Conservation (phyloP, 2,888 invertebrate species). For the Drosophila prolongata region DNA sequence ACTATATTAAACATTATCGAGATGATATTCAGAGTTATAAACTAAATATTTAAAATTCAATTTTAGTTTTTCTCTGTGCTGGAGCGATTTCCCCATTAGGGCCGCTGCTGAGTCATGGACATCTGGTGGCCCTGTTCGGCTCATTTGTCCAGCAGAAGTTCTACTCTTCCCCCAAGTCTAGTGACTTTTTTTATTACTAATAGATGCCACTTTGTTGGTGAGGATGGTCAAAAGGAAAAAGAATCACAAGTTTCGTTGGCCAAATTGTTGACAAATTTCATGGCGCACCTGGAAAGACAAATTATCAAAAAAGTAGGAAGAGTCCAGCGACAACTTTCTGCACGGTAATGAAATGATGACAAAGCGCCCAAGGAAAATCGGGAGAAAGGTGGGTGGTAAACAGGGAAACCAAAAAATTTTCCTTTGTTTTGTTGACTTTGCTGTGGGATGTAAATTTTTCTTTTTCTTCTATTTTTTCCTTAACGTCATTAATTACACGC, state of each 20-base stretch:
- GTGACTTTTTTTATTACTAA: conserved; percentile 74
- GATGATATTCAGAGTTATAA: too few relatives aligned
- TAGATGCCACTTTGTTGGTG: conserved; percentile 72
- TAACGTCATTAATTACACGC: conserved; percentile 66
- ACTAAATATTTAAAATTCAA: too few relatives aligned
- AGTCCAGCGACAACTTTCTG: conserved; percentile 54
- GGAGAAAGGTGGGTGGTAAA: conserved; percentile 9
- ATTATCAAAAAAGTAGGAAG: conserved; percentile 53
- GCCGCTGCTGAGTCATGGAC: conserved; percentile 70
- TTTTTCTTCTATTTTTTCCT: conserved; percentile 12
- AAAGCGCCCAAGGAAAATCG: conserved; percentile 62
- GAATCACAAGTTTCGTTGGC: conserved; percentile 70
- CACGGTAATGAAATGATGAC: conserved; percentile 76
- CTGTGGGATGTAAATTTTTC: conserved; percentile 64
- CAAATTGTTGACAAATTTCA: conserved; percentile 78
- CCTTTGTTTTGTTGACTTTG: conserved; percentile 62
- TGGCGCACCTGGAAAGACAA: conserved; percentile 78
- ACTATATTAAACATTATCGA: too few relatives aligned
- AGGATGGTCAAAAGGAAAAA: conserved; percentile 31
- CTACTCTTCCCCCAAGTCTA: conserved; percentile 13
- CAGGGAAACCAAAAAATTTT: conserved; percentile 51
- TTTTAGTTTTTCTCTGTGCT: conserved; percentile 3
- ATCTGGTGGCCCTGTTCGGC: conserved; percentile 55
- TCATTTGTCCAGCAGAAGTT: conserved; percentile 54
- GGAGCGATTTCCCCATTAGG: conserved; percentile 23